Evolutionary conservation across 64 coral and sea anemone species (phyloP).

Genomic region (Stichodactyla helianthus): DNA sequence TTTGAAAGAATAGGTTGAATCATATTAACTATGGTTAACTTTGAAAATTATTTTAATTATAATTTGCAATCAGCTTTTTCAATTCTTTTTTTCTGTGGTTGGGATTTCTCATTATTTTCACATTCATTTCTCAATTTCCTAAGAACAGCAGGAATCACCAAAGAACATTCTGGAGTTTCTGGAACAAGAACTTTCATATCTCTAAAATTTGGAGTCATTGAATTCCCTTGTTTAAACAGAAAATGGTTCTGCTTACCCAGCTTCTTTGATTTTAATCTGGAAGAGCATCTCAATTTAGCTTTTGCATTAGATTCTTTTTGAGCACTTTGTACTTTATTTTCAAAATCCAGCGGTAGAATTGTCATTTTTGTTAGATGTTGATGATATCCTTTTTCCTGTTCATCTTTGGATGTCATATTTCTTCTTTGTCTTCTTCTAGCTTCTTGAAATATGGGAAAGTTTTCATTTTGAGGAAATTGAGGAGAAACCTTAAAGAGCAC

Average conservation of each 20-base stretch:
- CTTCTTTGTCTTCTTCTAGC: not conserved
- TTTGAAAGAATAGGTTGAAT: too few relatives aligned
- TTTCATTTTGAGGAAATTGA: constrained; percentile 32
- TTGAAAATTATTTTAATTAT: too few relatives aligned
- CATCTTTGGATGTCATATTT: not conserved
- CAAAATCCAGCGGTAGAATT: constrained; percentile 19
- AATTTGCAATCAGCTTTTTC: not conserved
- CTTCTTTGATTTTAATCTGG: not conserved
- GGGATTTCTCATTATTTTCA: not conserved
- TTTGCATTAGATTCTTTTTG: not conserved
- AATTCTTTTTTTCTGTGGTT: not conserved
- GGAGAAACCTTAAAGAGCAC: constrained; percentile 40
- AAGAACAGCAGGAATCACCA: constrained; percentile 5
- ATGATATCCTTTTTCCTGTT: not conserved
- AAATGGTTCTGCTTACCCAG: not conserved
- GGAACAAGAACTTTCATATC: not conserved
- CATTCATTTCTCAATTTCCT: not conserved
- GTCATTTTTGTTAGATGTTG: not conserved
- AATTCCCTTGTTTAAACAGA: not conserved
- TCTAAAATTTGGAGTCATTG: not conserved
- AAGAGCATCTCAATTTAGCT: not conserved
- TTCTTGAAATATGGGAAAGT: not conserved
- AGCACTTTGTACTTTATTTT: not conserved
- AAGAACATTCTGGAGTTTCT: constrained; percentile 4
- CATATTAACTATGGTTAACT: too few relatives aligned